Percentiles rank a stretch among this genome's conserved stretches.
Evolutionary conservation across 2,113 vertebrate genomes (phyloP).

Genomic region (Dissostichus mawsoni): DNA sequence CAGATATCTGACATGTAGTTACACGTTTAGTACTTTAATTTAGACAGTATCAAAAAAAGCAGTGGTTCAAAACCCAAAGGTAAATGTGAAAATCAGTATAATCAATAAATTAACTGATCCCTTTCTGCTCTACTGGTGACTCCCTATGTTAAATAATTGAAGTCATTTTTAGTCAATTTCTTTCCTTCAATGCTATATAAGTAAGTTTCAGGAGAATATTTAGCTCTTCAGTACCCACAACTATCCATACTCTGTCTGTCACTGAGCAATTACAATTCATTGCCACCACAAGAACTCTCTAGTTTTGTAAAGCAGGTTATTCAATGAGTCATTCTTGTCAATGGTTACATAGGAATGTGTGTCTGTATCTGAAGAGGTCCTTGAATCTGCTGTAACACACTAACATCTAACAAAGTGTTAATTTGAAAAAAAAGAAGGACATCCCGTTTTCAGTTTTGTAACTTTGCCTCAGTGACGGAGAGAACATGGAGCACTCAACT

Average conservation of each 20-base stretch:
- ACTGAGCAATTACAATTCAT: not conserved
- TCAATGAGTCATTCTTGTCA: not conserved
- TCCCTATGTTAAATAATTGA: not conserved
- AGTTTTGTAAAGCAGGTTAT: not conserved
- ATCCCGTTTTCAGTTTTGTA: not conserved
- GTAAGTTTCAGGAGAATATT: not conserved
- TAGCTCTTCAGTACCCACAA: not conserved
- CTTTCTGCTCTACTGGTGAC: not conserved
- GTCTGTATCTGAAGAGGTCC: no score
- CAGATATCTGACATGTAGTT: not conserved
- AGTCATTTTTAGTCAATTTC: not conserved
- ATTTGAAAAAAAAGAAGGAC: not conserved
- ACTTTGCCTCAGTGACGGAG: no score
- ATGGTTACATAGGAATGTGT: no score
- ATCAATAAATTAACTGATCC: not conserved
- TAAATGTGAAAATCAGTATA: not conserved
- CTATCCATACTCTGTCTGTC: not conserved
- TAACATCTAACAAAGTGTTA: not conserved
- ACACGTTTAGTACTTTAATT: not conserved
- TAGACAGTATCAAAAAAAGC: not conserved
- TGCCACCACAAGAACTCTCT: not conserved
- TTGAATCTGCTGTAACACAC: no score
- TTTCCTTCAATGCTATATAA: not conserved
- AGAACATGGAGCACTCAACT: conserved; percentile 1
- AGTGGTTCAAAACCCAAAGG: not conserved